Evolutionary conservation across 35 echinoderm and acorn worm genomes (phyloP).

Genomic region (Lytechinus pictus): DNA sequence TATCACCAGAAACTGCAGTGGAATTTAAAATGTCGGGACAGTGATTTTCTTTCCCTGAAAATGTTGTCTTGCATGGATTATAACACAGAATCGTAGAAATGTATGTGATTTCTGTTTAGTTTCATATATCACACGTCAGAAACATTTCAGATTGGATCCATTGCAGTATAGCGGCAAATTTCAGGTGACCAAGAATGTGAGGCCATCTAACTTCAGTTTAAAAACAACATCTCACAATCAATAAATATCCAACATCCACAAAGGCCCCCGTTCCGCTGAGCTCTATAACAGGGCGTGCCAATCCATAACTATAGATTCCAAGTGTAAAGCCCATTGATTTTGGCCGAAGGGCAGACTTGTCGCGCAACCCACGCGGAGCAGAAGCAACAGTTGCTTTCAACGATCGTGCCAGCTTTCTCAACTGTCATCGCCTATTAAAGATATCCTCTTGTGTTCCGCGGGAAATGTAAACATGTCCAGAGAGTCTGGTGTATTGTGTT

Average conservation of each 20-base stretch:
- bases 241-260: not conserved
- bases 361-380: not conserved
- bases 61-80: no score
- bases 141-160: no score
- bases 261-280: not conserved
- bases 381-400: not conserved
- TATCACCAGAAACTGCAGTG: no score
- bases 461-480: not conserved
- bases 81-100: no score
- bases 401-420: not conserved
- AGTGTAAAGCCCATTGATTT: slow-evolving; percentile 1
- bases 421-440: not conserved
- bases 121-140: no score
- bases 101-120: no score
- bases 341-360: not conserved
- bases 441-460: not conserved
- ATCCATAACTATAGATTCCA: not conserved
- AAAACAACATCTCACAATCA: not conserved
- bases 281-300: not conserved
- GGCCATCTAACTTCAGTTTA: not conserved
- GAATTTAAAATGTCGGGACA: no score
- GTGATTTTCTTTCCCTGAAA: no score
- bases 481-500: not conserved
- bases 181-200: not conserved
- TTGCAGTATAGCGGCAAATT: no score